phyloP scores from a whole-genome alignment of 2,888 invertebrate species.

The Antitype chi region DNA sequence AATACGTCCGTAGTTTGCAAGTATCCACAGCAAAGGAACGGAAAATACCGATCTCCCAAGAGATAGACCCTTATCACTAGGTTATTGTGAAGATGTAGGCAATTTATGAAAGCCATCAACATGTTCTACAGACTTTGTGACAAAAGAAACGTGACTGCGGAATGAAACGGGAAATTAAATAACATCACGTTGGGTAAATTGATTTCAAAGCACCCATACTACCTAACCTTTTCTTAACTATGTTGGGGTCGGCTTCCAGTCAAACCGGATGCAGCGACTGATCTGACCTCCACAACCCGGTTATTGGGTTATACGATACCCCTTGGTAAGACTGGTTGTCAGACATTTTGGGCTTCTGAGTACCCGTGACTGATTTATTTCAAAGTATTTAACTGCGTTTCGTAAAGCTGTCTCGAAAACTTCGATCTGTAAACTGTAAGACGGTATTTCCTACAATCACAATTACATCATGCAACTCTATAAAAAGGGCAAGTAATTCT shows the following conservation, averaged over 20 bases:
- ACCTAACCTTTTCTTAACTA: not conserved
- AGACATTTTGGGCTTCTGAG: not conserved
- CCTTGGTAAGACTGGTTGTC: no score
- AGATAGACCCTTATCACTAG: conserved; percentile 53
- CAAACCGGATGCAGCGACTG: no score
- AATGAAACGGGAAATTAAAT: conserved; percentile 32
- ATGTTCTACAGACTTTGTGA: conserved; percentile 18
- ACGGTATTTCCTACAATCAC: conserved; percentile 6
- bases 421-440: not conserved
- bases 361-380: not conserved
- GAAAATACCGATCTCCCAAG: conserved; percentile 64
- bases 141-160: conserved; percentile 23
- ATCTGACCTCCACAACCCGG: no score
- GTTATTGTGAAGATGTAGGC: conserved; percentile 25
- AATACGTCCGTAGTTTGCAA: conserved; percentile 29
- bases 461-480: conserved; percentile 43
- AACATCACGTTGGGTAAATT: not conserved
- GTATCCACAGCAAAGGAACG: conserved; percentile 55
- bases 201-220: not conserved
- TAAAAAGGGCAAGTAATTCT: conserved; percentile 79
- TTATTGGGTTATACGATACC: no score
- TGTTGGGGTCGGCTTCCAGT: no score
- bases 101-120: conserved; percentile 42
- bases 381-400: not conserved
- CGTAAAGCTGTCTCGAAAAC: not conserved